Conservation (phyloP, 2,888 invertebrate species). For the Cerastoderma edule region DNA sequence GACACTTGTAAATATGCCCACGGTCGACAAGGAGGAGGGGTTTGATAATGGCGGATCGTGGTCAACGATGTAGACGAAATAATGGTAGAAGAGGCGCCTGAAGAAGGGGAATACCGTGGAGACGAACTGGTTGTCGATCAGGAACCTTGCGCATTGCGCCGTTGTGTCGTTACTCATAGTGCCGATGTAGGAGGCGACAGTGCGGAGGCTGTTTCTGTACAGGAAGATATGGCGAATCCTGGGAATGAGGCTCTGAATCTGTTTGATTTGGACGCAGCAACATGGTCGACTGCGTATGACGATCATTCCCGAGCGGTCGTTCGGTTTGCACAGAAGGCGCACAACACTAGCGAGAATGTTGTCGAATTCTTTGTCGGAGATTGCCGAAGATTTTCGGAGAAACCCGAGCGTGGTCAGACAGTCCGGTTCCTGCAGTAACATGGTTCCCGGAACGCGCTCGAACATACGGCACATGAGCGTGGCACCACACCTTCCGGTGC, state of each 20-base stretch:
- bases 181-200: conserved; percentile 73
- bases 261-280: conserved; percentile 72
- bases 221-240: conserved; percentile 74
- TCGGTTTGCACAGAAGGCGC: conserved; percentile 76
- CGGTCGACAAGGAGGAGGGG: conserved; percentile 65
- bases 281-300: conserved; percentile 73
- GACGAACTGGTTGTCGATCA: conserved; percentile 72
- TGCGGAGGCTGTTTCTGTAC: conserved; percentile 77
- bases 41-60: conserved; percentile 62
- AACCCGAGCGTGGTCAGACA: conserved; percentile 73
- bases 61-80: conserved; percentile 69
- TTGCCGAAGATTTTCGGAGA: conserved; percentile 64
- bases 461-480: conserved; percentile 75
- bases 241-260: conserved; percentile 71
- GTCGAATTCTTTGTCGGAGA: conserved; percentile 73
- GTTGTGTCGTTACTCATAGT: conserved; percentile 70
- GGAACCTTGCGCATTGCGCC: conserved; percentile 66
- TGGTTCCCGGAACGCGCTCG: conserved; percentile 73
- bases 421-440: conserved; percentile 76
- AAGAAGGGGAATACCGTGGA: conserved; percentile 73
- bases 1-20: conserved; percentile 71
- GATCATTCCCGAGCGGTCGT: conserved; percentile 73
- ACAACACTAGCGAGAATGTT: conserved; percentile 75
- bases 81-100: conserved; percentile 65
- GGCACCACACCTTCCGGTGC: conserved; percentile 77